phyloP scores from a whole-genome alignment of 2,888 invertebrate species.

The Scaptomyza reducta region DNA sequence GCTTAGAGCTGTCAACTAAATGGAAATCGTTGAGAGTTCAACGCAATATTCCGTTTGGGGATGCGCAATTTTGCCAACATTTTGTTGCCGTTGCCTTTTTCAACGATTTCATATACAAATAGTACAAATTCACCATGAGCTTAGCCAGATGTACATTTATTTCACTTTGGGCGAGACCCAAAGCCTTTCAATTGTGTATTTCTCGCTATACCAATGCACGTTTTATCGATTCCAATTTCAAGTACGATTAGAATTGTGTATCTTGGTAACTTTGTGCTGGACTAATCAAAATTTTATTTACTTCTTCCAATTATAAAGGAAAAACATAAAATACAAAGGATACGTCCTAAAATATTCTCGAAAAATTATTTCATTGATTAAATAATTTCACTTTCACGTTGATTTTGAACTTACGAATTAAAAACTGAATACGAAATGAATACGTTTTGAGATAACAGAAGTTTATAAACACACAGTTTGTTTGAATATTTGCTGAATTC shows the following conservation, averaged over 20 bases:
- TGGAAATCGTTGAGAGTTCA: constrained; percentile 26
- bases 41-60: constrained; percentile 12
- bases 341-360: no score
- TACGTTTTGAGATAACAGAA: neutral
- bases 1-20: constrained; percentile 43
- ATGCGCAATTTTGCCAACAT: constrained; percentile 19
- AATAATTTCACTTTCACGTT: neutral
- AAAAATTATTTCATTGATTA: neutral
- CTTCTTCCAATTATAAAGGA: no score
- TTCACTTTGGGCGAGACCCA: constrained; percentile 18
- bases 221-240: constrained; percentile 17
- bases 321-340: neutral
- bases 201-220: constrained; percentile 15
- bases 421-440: neutral
- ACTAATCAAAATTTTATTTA: no score
- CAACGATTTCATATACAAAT: neutral
- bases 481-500: neutral
- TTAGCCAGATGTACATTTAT: neutral
- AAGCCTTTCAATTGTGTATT: constrained; percentile 6
- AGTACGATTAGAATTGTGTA: constrained; percentile 2
- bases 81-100: constrained; percentile 15
- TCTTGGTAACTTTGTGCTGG: neutral
- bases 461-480: no score
- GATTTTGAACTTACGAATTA: neutral
- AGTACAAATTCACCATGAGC: neutral